A percentile compares a stretch with the other conserved stretches of the same genome.
These are phyloP conservation scores for Lasiurus cinereus DNA, from an alignment of 2,113 vertebrate species.

Conservation along the genomic window DNA sequence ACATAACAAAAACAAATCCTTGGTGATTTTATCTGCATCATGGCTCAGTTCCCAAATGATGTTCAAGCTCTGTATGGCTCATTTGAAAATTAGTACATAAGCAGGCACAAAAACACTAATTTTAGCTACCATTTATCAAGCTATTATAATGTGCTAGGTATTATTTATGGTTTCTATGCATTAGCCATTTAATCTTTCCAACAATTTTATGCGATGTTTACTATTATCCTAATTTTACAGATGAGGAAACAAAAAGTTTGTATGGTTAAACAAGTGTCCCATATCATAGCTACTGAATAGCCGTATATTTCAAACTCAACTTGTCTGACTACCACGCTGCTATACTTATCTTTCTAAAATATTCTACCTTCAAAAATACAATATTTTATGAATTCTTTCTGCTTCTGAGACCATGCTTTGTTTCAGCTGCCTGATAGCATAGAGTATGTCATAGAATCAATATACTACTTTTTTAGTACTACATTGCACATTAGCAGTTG, in stretches of 20 bases:
- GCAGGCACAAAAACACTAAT: constrained; percentile 17
- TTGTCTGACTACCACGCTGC: neutral
- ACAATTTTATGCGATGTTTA: neutral
- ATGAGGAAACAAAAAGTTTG: neutral
- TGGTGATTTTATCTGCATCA: constrained; percentile 26
- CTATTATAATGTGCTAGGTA: neutral
- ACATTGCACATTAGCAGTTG: neutral
- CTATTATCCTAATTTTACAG: constrained; percentile 1
- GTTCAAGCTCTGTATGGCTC: neutral
- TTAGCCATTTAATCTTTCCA: neutral
- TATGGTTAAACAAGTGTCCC: constrained; percentile 10
- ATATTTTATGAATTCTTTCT: neutral
- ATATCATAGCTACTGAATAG: neutral
- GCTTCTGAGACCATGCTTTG: neutral
- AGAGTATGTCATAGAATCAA: neutral
- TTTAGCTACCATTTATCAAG: neutral
- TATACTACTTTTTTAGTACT: neutral
- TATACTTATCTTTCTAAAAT: neutral
- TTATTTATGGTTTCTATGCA: neutral
- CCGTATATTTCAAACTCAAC: constrained; percentile 14
- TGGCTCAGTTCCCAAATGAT: constrained; percentile 47
- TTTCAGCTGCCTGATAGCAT: neutral
- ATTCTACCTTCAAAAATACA: neutral
- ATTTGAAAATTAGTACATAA: constrained; percentile 65
- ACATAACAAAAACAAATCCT: constrained; percentile 48